phyloP scores from a whole-genome alignment of 2,797 vertebrate species.

The Momotus momota region DNA sequence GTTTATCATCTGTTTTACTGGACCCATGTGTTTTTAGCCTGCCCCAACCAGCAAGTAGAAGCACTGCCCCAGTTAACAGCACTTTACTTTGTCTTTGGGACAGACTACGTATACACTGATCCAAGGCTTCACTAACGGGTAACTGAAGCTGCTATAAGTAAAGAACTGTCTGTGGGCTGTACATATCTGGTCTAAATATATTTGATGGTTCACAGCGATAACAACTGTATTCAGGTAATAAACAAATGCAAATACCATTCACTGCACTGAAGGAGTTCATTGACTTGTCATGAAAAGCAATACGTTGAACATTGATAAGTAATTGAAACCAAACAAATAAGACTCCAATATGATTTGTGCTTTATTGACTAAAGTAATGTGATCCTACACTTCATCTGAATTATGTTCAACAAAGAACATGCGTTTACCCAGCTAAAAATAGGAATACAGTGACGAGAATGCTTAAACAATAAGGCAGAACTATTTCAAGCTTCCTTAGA shows the following conservation, averaged over 20 bases:
- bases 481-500: not conserved
- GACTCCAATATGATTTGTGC: not conserved
- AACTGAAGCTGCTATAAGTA: not conserved
- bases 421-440: not conserved
- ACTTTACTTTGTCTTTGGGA: not conserved
- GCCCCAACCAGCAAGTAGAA: not conserved
- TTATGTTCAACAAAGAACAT: not conserved
- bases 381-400: not conserved
- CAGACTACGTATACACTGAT: fast-evolving
- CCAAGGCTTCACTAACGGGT: not conserved
- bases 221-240: not conserved
- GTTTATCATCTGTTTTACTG: not conserved
- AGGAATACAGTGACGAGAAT: not conserved
- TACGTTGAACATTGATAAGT: not conserved
- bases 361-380: not conserved
- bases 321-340: not conserved
- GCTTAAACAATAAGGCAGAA: not conserved
- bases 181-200: not conserved
- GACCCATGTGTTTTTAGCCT: not conserved
- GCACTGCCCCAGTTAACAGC: not conserved
- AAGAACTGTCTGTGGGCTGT: not conserved
- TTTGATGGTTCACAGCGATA: not conserved
- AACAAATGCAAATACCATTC: not conserved
- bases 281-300: not conserved
- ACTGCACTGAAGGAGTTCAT: not conserved